These are phyloP conservation scores for Pterophyllum scalare DNA, from an alignment of 2,113 vertebrate genomes.

Conservation along the genomic window DNA sequence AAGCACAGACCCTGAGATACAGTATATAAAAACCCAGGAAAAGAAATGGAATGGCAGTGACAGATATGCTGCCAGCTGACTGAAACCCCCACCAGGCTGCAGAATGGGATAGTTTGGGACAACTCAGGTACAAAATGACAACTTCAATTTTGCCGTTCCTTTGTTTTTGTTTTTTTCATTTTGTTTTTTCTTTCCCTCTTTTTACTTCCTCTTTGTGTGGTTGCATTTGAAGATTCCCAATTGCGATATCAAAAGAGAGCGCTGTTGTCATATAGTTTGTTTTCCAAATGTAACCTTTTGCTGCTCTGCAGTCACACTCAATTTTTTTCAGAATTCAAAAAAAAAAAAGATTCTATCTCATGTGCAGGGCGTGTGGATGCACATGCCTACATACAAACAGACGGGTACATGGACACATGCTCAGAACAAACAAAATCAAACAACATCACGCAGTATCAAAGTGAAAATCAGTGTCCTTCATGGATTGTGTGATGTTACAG, in stretches of 20 bases:
- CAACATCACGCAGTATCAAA: conserved; percentile 57
- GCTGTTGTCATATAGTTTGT: conserved; percentile 55
- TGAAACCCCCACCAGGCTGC: conserved; percentile 69
- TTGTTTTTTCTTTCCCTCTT: conserved; percentile 1
- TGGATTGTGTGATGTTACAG: conserved; percentile 60
- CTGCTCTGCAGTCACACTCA: conserved; percentile 46
- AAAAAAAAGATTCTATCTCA: conserved; percentile 35
- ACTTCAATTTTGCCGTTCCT: conserved; percentile 62
- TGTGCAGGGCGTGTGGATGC: background rate
- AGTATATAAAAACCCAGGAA: conserved; percentile 48
- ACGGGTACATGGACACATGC: background rate
- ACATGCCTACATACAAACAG: background rate
- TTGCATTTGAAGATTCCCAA: conserved; percentile 68
- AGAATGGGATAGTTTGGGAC: conserved; percentile 68
- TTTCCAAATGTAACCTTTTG: conserved; percentile 56
- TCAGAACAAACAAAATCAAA: conserved; percentile 53
- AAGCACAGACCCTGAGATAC: conserved; percentile 38
- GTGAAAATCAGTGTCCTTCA: conserved; percentile 64
- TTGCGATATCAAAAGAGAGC: conserved; percentile 59
- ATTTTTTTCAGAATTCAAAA: conserved; percentile 50
- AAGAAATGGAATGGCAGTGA: conserved; percentile 49
- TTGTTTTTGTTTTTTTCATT: conserved; percentile 32
- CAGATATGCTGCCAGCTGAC: conserved; percentile 50
- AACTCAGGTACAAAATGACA: conserved; percentile 66
- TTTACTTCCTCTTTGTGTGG: conserved; percentile 47